Evolutionary conservation across 2,797 vertebrate species (phyloP).

Genomic region (Spondyliosoma cantharus): DNA sequence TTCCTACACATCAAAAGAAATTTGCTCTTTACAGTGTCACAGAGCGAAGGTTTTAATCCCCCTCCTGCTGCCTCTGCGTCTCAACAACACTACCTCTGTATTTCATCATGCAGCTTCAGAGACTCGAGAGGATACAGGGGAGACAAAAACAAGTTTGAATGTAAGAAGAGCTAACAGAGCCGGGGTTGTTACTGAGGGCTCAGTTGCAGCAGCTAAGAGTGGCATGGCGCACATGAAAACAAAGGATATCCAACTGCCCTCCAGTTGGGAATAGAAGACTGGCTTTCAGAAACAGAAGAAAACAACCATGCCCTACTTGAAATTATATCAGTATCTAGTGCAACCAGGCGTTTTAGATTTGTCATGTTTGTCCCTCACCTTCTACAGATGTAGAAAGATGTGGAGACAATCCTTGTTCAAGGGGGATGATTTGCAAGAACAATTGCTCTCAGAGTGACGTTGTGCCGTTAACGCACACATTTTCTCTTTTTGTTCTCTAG

Average conservation of each 20-base stretch:
- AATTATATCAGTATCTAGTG: constrained; percentile 26
- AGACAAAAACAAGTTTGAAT: constrained; percentile 66
- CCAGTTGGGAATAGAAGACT: constrained; percentile 31
- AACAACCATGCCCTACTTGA: constrained; percentile 44
- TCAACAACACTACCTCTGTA: constrained; percentile 51
- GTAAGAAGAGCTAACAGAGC: constrained; percentile 52
- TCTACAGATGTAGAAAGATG: constrained; percentile 15
- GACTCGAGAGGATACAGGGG: constrained; percentile 58
- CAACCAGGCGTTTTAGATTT: constrained; percentile 31
- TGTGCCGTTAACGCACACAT: too few species aligned
- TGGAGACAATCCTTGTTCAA: neutral
- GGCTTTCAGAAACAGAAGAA: constrained; percentile 27
- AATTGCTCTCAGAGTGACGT: neutral
- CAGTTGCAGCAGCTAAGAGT: constrained; percentile 44
- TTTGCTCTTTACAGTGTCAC: constrained; percentile 55
- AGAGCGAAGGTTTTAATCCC: constrained; percentile 67
- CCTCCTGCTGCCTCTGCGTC: constrained; percentile 29
- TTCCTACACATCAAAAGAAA: constrained; percentile 67
- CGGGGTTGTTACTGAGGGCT: constrained; percentile 39
- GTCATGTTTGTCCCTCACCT: constrained; percentile 26
- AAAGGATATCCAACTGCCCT: constrained; percentile 56
- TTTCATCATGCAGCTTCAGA: constrained; percentile 72
- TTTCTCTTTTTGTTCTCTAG: neutral
- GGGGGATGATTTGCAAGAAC: neutral
- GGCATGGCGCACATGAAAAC: constrained; percentile 45